phyloP scores from a whole-genome alignment of 2,113 vertebrate genomes.

The Microtus pennsylvanicus region DNA sequence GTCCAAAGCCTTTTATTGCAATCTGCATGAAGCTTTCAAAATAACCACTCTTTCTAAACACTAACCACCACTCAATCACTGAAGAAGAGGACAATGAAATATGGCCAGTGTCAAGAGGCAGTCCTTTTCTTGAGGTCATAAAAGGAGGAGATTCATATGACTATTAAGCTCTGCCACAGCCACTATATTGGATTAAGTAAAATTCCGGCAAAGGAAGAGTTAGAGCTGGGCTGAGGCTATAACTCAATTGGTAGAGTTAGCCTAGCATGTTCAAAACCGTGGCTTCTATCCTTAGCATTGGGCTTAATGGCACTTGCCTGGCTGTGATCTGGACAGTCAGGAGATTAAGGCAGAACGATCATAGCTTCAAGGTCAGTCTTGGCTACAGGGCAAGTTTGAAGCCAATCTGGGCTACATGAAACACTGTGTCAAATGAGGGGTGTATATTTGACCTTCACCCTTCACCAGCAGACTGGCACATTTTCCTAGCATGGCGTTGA shows the following conservation, averaged over 20 bases:
- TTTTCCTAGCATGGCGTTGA: constrained; percentile 37
- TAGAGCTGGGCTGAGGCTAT: not conserved
- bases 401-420: not conserved
- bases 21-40: constrained; percentile 71
- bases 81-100: constrained; percentile 42
- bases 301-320: too few relatives aligned
- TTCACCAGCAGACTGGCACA: not conserved
- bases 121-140: constrained; percentile 65
- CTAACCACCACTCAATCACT: constrained; percentile 63
- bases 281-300: not conserved
- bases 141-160: constrained; percentile 46
- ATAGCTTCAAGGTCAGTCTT: not conserved
- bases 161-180: constrained; percentile 33
- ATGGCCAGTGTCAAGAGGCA: constrained; percentile 3
- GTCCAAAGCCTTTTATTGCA: constrained; percentile 76
- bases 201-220: constrained; percentile 32
- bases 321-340: not conserved
- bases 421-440: not conserved
- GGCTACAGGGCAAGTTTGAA: not conserved
- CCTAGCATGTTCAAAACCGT: not conserved
- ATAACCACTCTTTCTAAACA: constrained; percentile 50
- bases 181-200: constrained; percentile 31
- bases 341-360: not conserved
- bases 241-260: too few relatives aligned
- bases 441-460: not conserved